Conservation (phyloP, 2,113 vertebrate species). For the Brienomyrus brachyistius region DNA sequence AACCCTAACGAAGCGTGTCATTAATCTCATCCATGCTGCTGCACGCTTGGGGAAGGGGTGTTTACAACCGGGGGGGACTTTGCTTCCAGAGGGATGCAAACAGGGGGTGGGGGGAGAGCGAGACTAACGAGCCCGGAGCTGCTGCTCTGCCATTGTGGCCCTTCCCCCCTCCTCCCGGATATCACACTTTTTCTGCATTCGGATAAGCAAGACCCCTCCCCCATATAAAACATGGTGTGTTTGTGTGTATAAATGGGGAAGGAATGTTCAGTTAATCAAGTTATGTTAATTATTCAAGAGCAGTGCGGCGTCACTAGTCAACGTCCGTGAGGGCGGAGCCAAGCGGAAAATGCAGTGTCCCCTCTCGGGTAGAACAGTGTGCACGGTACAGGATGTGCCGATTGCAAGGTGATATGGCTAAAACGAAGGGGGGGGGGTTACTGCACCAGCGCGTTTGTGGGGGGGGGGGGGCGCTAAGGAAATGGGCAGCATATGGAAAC, state of each 20-base stretch:
- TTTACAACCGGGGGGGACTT: not conserved
- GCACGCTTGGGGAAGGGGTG: not conserved
- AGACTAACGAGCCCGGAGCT: not conserved
- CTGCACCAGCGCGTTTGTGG: too few species aligned
- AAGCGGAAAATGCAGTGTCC: not conserved
- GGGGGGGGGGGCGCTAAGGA: not conserved
- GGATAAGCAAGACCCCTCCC: not conserved
- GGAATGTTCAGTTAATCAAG: not conserved
- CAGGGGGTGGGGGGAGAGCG: not conserved
- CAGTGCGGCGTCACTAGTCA: not conserved
- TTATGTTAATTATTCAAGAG: not conserved
- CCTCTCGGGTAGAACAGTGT: not conserved
- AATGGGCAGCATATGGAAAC: not conserved
- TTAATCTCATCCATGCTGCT: not conserved
- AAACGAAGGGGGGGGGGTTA: not conserved
- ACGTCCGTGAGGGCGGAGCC: not conserved
- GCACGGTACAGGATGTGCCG: not conserved
- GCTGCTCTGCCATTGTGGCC: too few species aligned
- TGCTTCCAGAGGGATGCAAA: not conserved
- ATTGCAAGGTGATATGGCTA: not conserved
- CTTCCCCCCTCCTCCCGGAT: too few species aligned
- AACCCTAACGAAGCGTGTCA: not conserved
- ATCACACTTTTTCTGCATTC: too few species aligned
- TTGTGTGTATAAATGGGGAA: not conserved
- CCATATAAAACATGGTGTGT: not conserved